These are phyloP conservation scores for Anastrepha ludens DNA, from an alignment of 1,140 invertebrate species.

Conservation along the genomic window DNA sequence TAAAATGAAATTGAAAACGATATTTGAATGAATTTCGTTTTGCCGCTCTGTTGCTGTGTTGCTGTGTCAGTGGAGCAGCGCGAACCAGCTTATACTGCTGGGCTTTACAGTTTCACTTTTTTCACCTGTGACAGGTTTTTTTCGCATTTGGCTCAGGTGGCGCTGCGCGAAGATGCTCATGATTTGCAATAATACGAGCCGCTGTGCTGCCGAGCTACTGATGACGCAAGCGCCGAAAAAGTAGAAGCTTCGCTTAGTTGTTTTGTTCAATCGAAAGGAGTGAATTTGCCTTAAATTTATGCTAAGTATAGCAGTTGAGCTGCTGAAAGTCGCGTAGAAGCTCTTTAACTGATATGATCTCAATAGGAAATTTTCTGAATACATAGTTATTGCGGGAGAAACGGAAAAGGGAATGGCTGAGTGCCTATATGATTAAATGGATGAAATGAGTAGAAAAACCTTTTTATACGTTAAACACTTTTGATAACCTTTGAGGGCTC, in stretches of 20 bases:
- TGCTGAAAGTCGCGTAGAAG: not conserved
- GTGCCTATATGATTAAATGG: too few species aligned
- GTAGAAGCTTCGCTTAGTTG: not conserved
- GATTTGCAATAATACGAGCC: not conserved
- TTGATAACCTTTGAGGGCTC: too few species aligned
- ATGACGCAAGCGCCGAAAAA: slow-evolving; percentile 13
- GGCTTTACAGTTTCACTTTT: slow-evolving; percentile 48
- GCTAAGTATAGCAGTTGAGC: not conserved
- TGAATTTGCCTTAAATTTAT: not conserved
- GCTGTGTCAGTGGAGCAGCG: slow-evolving; percentile 35
- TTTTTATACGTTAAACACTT: too few species aligned
- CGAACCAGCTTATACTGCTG: not conserved
- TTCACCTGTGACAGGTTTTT: slow-evolving; percentile 5
- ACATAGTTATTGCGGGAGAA: not conserved
- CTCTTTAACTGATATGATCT: slow-evolving; percentile 3
- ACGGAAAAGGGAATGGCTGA: not conserved
- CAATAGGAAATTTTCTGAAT: not conserved
- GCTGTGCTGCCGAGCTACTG: not conserved
- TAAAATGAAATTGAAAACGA: slow-evolving; percentile 49
- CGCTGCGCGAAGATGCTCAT: not conserved
- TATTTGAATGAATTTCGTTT: slow-evolving; percentile 3
- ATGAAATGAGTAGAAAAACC: too few species aligned
- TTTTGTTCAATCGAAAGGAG: not conserved
- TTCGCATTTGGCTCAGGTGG: not conserved
- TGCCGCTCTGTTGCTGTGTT: not conserved